Base-by-base conservation (phyloP, 1,140 invertebrate genomes). In the Coelopa frigida region DNA sequence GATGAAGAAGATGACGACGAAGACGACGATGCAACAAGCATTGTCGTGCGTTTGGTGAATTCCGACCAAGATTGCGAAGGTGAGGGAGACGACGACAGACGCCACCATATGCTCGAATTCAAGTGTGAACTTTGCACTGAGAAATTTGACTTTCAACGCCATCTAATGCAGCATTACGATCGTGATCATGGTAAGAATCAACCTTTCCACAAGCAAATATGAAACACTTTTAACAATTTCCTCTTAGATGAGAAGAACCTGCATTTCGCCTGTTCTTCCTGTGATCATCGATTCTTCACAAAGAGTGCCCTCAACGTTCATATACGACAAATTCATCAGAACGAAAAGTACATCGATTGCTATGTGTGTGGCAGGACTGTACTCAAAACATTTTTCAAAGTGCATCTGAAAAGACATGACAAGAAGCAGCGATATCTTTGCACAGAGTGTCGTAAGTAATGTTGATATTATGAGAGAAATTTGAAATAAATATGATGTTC, bases 111-210 rank as follows among this genome's bases (percentile, higher is more conserved):
- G n/a, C n/a, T 44, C 36, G 32, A 44, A 5, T 44, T 44, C 11
- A 44, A 44, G 36, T 44, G 43, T 22, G 43, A 44, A 23, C 21
- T 36, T 36, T 44, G 43, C n/a, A 33, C 17, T 15, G 17, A 18
- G 10, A 23, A 35, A 21, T 44, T 27, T 15, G 22, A 27, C 6
- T 44, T 44, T 12, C 29, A 44, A 27, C 31, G 43, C 5, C 31
- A 44, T 22, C 23, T 44, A 11, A 21, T 23, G 12, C 29, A 44
- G 3, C 43, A 44, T 17, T 44, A 44, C 18, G 32, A 44, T n/a
- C n/a, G n/a, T 22, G 32, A 35, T 2, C 43, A 44, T 35, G 43
- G 43, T 44, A 18, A 4, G 32, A 2, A 20, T 8, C 12, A n/a
- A 31, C 31, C 20, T 1, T 17, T 22, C 23, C 12, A 22, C n/a